Percentiles rank a stretch among this genome's conserved stretches.
phyloP scores from a whole-genome alignment of 2,888 invertebrate genomes.

The Pristionchus entomophagus region DNA sequence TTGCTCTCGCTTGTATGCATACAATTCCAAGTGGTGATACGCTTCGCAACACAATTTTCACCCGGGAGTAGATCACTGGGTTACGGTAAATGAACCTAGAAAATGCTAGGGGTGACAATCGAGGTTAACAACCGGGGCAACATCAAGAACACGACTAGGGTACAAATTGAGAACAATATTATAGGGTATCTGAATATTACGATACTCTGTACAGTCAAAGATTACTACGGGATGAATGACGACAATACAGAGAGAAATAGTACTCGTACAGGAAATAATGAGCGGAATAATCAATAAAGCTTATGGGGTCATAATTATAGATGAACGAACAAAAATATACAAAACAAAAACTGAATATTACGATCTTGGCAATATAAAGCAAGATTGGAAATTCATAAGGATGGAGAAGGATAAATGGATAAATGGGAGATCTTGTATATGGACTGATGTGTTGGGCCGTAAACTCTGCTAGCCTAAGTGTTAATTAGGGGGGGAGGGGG shows the following conservation, averaged over 20 bases:
- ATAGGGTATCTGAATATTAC: background rate
- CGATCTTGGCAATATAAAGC: constrained; percentile 31
- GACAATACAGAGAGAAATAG: background rate
- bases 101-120: background rate
- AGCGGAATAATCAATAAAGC: constrained; percentile 3
- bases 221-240: background rate
- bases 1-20: constrained; percentile 26
- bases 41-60: constrained; percentile 3
- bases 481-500: constrained; percentile 10
- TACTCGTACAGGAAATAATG: background rate
- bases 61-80: background rate
- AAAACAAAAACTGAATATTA: constrained; percentile 1
- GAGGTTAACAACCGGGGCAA: background rate
- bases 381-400: constrained; percentile 5
- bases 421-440: background rate
- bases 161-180: constrained; percentile 20
- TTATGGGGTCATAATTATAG: background rate
- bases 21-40: constrained; percentile 32
- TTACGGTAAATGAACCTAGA: background rate
- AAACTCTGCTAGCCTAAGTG: constrained; percentile 6
- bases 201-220: constrained; percentile 1
- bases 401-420: background rate
- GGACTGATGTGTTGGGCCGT: too few relatives aligned
- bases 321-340: background rate
- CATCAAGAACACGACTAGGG: background rate